Percentiles rank a stretch among this genome's conserved stretches.
Conservation (phyloP, 2,888 invertebrate species). For the Vannuccia rotundouncinata region DNA sequence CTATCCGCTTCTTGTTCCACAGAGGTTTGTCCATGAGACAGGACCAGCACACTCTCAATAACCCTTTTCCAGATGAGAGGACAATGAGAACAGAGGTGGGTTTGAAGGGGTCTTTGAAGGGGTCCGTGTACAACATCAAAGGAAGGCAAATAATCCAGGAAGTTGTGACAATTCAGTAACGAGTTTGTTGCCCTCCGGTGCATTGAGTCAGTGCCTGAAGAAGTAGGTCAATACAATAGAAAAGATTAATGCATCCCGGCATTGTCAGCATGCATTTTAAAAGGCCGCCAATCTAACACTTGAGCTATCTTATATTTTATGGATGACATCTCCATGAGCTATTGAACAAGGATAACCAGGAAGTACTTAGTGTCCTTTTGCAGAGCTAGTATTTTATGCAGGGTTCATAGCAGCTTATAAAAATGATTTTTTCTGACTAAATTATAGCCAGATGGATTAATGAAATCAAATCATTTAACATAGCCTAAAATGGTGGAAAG, state of each 20-base stretch:
- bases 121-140: background rate
- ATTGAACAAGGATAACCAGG: too few species aligned
- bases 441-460: too few species aligned
- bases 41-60: conserved; percentile 1
- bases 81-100: conserved; percentile 1
- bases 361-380: background rate
- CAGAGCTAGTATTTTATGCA: background rate
- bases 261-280: conserved; percentile 10
- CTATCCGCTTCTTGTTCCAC: conserved; percentile 4
- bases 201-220: background rate
- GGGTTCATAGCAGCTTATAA: too few species aligned
- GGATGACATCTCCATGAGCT: too few species aligned
- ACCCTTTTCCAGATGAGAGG: conserved; percentile 24
- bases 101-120: background rate
- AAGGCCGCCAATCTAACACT: background rate
- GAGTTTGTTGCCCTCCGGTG: background rate
- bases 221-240: conserved; percentile 16
- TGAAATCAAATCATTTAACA: too few species aligned
- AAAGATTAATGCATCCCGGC: conserved; percentile 4
- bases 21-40: conserved; percentile 10
- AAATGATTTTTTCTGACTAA: too few species aligned
- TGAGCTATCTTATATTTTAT: too few species aligned
- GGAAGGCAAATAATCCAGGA: background rate
- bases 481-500: too few species aligned
- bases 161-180: conserved; percentile 20